Conservation (phyloP, 2,888 invertebrate species). For the Chaetogeoica ovagalla region DNA sequence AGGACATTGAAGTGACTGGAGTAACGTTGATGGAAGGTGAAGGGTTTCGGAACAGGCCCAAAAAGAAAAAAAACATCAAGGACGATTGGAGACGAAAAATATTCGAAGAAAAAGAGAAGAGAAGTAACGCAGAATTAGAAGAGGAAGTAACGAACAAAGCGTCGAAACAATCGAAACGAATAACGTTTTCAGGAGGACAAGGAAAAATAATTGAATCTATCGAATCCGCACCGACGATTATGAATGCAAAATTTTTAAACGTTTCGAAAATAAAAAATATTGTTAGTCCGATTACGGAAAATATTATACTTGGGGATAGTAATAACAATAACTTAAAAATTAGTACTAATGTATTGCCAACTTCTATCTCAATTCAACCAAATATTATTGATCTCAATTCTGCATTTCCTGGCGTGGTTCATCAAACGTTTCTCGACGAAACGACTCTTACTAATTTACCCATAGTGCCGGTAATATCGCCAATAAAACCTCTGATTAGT, state of each 20-base stretch:
- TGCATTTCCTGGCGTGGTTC: conserved; percentile 58
- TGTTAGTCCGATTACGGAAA: conserved; percentile 10
- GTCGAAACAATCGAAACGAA: conserved; percentile 20
- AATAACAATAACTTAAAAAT: conserved; percentile 53
- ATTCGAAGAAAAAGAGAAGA: conserved; percentile 70
- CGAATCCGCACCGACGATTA: conserved; percentile 13
- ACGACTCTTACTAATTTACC: conserved; percentile 62
- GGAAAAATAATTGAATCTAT: conserved; percentile 21
- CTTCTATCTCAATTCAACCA: conserved; percentile 63
- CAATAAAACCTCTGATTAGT: conserved; percentile 64
- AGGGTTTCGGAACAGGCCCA: conserved; percentile 66
- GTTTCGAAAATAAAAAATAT: conserved; percentile 38
- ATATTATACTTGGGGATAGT: neutral
- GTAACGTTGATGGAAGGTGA: conserved; percentile 71
- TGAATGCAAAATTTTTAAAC: conserved; percentile 12
- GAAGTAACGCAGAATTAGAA: conserved; percentile 55
- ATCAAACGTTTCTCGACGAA: conserved; percentile 55
- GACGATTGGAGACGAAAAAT: conserved; percentile 70
- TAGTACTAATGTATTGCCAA: conserved; percentile 59
- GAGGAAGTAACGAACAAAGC: conserved; percentile 21
- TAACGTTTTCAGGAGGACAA: conserved; percentile 26
- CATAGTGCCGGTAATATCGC: conserved; percentile 67
- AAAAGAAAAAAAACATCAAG: conserved; percentile 63
- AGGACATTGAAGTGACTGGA: conserved; percentile 66
- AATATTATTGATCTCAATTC: conserved; percentile 63